Percentiles rank a stretch among this genome's conserved stretches.
Conservation (phyloP, 1,140 invertebrate species). For the Megathymus violae region DNA sequence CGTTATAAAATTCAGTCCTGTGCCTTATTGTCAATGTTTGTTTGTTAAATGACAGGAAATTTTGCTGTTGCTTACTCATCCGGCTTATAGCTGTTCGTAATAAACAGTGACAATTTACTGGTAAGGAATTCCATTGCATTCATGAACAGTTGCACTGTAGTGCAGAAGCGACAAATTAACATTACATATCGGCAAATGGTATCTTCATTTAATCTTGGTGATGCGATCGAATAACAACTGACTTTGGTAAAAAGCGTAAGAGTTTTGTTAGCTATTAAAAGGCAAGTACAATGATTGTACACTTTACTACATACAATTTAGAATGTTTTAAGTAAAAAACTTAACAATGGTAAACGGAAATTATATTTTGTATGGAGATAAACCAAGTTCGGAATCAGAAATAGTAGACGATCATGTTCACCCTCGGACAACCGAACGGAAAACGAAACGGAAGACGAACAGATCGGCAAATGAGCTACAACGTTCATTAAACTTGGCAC, state of each 20-base stretch:
- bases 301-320: background rate
- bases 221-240: conserved; percentile 21
- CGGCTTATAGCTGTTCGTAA: conserved; percentile 41
- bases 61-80: conserved; percentile 39
- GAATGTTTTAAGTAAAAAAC: conserved; percentile 8
- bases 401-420: conserved; percentile 74
- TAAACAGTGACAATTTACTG: conserved; percentile 48
- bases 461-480: conserved; percentile 66
- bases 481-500: conserved; percentile 54
- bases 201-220: conserved; percentile 45
- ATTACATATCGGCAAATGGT: conserved; percentile 53
- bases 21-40: conserved; percentile 13
- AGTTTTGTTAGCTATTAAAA: conserved; percentile 10
- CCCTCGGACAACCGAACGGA: conserved; percentile 65
- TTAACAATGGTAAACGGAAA: conserved; percentile 77
- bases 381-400: conserved; percentile 70
- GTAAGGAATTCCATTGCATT: conserved; percentile 55
- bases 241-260: background rate
- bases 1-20: background rate
- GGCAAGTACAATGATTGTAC: conserved; percentile 17
- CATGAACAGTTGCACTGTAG: conserved; percentile 16
- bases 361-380: conserved; percentile 74
- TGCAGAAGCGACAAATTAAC: conserved; percentile 65
- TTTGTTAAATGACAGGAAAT: conserved; percentile 32
- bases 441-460: conserved; percentile 59